Base-by-base conservation (phyloP, 2,888 invertebrate species). In the Hirtodrosophila alboralis region DNA sequence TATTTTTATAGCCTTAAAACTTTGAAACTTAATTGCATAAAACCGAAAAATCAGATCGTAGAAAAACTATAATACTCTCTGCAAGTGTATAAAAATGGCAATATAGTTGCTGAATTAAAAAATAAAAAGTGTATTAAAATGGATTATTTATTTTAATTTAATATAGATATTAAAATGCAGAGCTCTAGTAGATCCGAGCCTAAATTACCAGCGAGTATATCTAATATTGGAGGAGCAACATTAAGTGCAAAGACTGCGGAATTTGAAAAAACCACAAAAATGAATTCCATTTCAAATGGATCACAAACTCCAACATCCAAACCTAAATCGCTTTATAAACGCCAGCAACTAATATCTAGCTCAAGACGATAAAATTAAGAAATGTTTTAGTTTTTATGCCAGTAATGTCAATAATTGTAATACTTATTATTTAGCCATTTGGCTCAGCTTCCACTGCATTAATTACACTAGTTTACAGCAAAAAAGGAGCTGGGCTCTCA, bases 161-260 rank as follows among this genome's bases (percentile, higher is more conserved):
- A 9, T 26, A 4, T 34, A 56, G 62, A 53, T 8, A 41, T 12
- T 26, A 44, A 58, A 37, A 7, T 43, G 10, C 33, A 38, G 21
- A 28, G 7, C 6, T 12, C n/a, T 3, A 47, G n/a, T 21, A 26
- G 13, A 27, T 34, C 36, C 26, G 91, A 91, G 57, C 91, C 91
- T 5, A 91, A 89, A 68, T 85, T 90, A 49, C 91, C 92, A 14
- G 91, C 93, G 0, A 93, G 93, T 81, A 94, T 94, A 77, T 92
- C 93, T 0, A 94, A 92, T 75, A 94, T 94, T 68, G 94, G 94
- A 3, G 93, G 93, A 43, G 93, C 93, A 14, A 94, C 94, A 14
- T 87, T 94, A 64, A 91, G 92, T 67, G 94, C 93, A 1, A 93
- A 93, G 89, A 94, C 94, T 0, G 94, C 93, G 0, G 94, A 94